These are phyloP conservation scores for Rhinichthys klamathensis DNA, from an alignment of 2,113 vertebrate species.

Conservation along the genomic window DNA sequence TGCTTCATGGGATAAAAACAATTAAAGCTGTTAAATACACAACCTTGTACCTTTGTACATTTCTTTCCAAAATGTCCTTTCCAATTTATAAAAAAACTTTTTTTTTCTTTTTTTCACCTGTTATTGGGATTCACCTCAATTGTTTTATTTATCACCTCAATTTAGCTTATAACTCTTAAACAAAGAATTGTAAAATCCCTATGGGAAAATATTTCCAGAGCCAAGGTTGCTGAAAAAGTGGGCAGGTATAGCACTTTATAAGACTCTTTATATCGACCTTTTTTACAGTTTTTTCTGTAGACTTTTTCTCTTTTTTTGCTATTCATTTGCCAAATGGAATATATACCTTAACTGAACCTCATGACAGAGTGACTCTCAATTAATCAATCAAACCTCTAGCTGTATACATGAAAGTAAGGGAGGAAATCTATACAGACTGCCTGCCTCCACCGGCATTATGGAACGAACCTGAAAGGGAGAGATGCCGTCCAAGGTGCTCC, in stretches of 20 bases:
- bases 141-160: neutral
- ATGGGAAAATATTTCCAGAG: neutral
- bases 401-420: slow-evolving; percentile 50
- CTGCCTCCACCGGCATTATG: slow-evolving; percentile 66
- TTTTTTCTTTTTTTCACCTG: neutral
- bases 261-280: neutral
- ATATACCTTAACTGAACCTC: slow-evolving; percentile 9
- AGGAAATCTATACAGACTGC: slow-evolving; percentile 59
- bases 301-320: neutral
- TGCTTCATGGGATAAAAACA: too few species aligned
- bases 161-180: neutral
- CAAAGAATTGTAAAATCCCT: neutral
- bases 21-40: too few species aligned
- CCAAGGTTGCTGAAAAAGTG: neutral
- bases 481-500: slow-evolving; percentile 75
- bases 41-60: neutral
- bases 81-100: too few species aligned
- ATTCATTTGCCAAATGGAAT: slow-evolving; percentile 2
- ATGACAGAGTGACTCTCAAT: slow-evolving; percentile 8
- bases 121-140: neutral
- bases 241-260: neutral
- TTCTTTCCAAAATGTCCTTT: neutral
- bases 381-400: slow-evolving; percentile 38
- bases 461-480: slow-evolving; percentile 67
- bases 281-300: neutral